A percentile compares a stretch with the other conserved stretches of the same genome.
These are phyloP conservation scores for Nycteola revayana DNA, from an alignment of 2,888 invertebrate species.

Conservation along the genomic window DNA sequence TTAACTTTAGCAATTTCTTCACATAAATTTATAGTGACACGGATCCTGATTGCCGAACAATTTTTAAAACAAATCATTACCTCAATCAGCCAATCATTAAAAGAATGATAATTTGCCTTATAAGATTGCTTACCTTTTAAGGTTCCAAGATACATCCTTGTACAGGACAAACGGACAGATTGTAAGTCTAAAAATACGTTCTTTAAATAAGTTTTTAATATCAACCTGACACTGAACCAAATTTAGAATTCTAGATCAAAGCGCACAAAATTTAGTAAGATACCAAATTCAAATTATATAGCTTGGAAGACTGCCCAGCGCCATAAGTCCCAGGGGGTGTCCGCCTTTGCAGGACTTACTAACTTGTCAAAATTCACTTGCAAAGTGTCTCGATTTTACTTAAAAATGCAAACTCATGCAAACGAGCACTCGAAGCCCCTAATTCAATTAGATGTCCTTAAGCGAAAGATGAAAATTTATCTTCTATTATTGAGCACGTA, in stretches of 20 bases:
- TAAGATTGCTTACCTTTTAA: too few species aligned
- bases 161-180: too few species aligned
- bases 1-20: too few species aligned
- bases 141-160: too few species aligned
- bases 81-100: too few species aligned
- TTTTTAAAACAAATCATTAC: too few species aligned
- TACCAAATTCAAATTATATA: constrained; percentile 38
- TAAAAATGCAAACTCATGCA: constrained; percentile 81
- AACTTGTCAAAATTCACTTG: constrained; percentile 64
- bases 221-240: too few species aligned
- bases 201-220: too few species aligned
- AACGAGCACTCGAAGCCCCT: constrained; percentile 69
- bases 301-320: constrained; percentile 26
- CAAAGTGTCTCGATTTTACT: constrained; percentile 60
- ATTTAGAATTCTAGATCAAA: constrained; percentile 31
- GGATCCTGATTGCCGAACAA: too few species aligned
- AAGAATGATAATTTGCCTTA: too few species aligned
- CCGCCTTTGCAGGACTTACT: constrained; percentile 44
- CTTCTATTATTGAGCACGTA: constrained; percentile 60
- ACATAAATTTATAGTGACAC: too few species aligned
- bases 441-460: constrained; percentile 74
- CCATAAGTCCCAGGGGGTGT: constrained; percentile 42
- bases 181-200: too few species aligned
- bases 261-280: constrained; percentile 25
- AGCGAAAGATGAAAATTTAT: constrained; percentile 61